Evolutionary conservation across 2,888 invertebrate species (phyloP).

Genomic region (Acleris sparsana): DNA sequence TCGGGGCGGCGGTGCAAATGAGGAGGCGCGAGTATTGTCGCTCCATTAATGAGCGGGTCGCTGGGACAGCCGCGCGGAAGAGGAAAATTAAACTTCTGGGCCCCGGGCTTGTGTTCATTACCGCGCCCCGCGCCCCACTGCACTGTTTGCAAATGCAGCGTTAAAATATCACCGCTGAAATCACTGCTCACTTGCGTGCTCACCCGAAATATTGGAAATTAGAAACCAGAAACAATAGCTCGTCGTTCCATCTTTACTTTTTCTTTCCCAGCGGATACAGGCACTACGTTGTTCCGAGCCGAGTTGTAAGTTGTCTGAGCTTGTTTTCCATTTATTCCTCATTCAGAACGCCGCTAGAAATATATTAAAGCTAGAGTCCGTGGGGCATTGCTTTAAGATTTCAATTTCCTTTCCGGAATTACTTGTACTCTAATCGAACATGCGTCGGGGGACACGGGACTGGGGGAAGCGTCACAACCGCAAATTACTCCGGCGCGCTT

Average conservation of each 20-base stretch:
- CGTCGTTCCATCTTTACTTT: conserved; percentile 14
- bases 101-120: conserved; percentile 77
- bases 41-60: conserved; percentile 73
- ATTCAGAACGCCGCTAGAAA: conserved; percentile 61
- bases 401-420: conserved; percentile 84
- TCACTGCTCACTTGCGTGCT: conserved; percentile 42
- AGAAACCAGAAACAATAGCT: conserved; percentile 41
- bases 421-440: conserved; percentile 82
- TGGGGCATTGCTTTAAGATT: conserved; percentile 82
- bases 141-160: conserved; percentile 65
- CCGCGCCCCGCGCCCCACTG: conserved; percentile 72
- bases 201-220: conserved; percentile 51
- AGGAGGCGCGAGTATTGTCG: conserved; percentile 78
- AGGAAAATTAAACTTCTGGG: conserved; percentile 83
- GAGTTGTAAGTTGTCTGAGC: conserved; percentile 45
- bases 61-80: conserved; percentile 75
- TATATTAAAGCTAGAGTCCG: conserved; percentile 63
- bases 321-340: conserved; percentile 73
- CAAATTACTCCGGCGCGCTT: conserved; percentile 77
- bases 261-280: conserved; percentile 24
- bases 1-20: conserved; percentile 58
- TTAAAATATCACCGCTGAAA: conserved; percentile 58
- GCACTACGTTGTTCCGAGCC: conserved; percentile 38
- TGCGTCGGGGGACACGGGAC: conserved; percentile 71
- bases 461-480: conserved; percentile 64